These are phyloP conservation scores for Macrotrachela quadricornifera DNA, from an alignment of 1,140 invertebrate species.

Conservation along the genomic window DNA sequence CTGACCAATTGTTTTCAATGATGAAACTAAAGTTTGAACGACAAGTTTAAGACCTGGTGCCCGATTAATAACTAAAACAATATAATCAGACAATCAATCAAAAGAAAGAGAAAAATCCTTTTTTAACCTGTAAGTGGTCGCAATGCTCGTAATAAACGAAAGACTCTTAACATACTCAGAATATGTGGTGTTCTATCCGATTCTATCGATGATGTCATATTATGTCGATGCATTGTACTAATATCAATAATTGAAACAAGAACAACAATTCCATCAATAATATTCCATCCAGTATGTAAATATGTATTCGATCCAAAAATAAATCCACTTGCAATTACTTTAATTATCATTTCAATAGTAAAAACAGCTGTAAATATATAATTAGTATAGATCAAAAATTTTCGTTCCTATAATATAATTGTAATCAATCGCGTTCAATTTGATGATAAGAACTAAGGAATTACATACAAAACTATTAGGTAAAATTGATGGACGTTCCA, in stretches of 20 bases:
- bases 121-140: constrained; percentile 48
- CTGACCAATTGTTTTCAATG: constrained; percentile 90
- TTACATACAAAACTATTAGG: constrained; percentile 40
- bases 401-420: constrained; percentile 41
- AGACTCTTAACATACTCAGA: constrained; percentile 89
- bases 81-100: constrained; percentile 38
- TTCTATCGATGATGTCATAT: constrained; percentile 56
- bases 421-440: neutral
- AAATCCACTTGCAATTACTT: constrained; percentile 82
- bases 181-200: constrained; percentile 76
- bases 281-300: constrained; percentile 94
- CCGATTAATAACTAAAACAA: constrained; percentile 67
- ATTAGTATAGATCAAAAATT: constrained; percentile 70
- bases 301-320: constrained; percentile 79
- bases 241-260: constrained; percentile 82
- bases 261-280: constrained; percentile 92
- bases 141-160: constrained; percentile 76
- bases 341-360: constrained; percentile 83
- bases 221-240: too few relatives aligned
- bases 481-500: constrained; percentile 93
- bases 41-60: constrained; percentile 94
- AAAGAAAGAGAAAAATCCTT: too few relatives aligned
- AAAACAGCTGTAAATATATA: constrained; percentile 93
- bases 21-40: constrained; percentile 90
- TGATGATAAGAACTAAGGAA: neutral